Base-by-base conservation (phyloP, 1,140 invertebrate genomes). In the Thalassaphorura encarpata region DNA sequence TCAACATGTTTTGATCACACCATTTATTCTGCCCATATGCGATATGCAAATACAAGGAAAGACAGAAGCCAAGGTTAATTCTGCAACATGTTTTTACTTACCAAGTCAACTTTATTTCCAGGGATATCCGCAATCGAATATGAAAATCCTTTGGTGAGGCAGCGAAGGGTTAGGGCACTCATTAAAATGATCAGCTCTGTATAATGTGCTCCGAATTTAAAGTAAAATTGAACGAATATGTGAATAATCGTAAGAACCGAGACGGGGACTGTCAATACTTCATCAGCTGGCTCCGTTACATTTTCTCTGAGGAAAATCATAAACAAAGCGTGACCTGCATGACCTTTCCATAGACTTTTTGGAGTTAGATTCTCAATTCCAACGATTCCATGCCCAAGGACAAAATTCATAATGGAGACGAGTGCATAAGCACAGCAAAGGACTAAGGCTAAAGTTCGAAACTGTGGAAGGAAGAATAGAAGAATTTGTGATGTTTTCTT, bases 171-270 rank as follows among this genome's bases (percentile, higher is more conserved):
- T 24, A 52, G 23, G 1, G 39, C 27, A 1, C 18, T 23, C 36
- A 52, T 52, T 3, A 52, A 21, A 29, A 52, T 52, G 8, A 15
- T 41, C 2, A 52, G 40, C 18, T 52, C 51, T 0, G 51, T 39
- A 18, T 42, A 52, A 27, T 52, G 51, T 21, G 21, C 39, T 8
- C n/a, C 33, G n/a, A 52, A 21, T 5, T 26, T 29, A 24, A 2
- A 52, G 15, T 52, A 52, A 31, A 52, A 52, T 4, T 24, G 21
- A 16, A 26, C 26, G 13, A 27, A 11, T 2, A 52, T 1, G 23
- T 52, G 28, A 24, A 52, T 6, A 27, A 42, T 19, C 16, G 24
- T 24, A 1, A 19, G 27, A 24, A 40, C 13, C 2, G 23, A 40
- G 16, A 40, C 6, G 11, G 11, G 15, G 24, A 19, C 6, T 6